A percentile compares a stretch with the other conserved stretches of the same genome.
phyloP scores from a whole-genome alignment of 2,888 invertebrate genomes.

The Cybosia mesomella region DNA sequence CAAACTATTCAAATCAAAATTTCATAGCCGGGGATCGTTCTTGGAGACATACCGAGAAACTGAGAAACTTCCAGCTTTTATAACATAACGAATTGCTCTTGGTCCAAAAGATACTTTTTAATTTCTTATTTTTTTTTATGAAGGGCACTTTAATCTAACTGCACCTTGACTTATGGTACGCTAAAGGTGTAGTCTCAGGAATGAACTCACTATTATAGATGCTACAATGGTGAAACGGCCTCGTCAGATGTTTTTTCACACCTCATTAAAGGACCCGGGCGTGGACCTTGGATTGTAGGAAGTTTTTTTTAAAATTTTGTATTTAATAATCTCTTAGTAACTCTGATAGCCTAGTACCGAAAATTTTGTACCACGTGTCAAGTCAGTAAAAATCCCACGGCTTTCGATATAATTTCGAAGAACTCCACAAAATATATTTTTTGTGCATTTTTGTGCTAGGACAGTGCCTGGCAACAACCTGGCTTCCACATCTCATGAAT shows the following conservation, averaged over 20 bases:
- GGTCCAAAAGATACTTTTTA: no score
- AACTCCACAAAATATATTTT: background rate
- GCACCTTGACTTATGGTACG: no score
- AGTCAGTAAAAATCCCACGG: constrained; percentile 10
- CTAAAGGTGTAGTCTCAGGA: no score
- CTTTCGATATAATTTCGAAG: background rate
- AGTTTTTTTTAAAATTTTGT: background rate
- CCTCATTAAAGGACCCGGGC: background rate
- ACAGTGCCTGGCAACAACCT: background rate
- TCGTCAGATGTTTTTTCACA: background rate
- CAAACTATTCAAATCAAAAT: no score
- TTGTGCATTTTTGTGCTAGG: no score
- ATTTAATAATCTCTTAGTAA: background rate
- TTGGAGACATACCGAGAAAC: no score
- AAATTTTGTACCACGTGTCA: constrained; percentile 3
- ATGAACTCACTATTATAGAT: no score
- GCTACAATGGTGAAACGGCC: background rate
- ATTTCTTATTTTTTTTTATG: no score
- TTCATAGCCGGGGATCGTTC: no score
- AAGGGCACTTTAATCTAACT: no score
- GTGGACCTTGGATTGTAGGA: background rate
- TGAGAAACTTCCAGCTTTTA: no score
- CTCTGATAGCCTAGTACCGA: constrained; percentile 15
- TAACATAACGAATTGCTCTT: no score
- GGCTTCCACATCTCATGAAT: background rate